Evolutionary conservation across 2,888 invertebrate genomes (phyloP).

Genomic region (Anoncus sp.): DNA sequence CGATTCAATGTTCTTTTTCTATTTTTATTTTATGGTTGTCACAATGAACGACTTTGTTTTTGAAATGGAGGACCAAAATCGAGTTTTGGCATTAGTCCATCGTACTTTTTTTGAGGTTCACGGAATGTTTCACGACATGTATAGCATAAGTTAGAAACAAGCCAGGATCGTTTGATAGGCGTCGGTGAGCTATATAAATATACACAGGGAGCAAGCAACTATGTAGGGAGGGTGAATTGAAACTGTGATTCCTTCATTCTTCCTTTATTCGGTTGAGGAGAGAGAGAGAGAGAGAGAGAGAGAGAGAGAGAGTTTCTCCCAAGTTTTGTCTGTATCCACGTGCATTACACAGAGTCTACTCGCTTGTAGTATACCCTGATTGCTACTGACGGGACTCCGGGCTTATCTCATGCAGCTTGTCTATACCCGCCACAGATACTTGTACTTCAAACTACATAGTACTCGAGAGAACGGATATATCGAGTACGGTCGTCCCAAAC

Average conservation of each 20-base stretch:
- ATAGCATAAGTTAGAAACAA: constrained; percentile 32
- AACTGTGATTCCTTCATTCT: constrained; percentile 50
- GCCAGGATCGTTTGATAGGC: constrained; percentile 44
- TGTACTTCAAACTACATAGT: constrained; percentile 23
- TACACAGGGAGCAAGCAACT: background rate
- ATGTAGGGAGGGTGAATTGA: constrained; percentile 28
- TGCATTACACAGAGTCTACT: constrained; percentile 28
- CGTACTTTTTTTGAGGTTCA: background rate
- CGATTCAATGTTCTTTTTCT: background rate
- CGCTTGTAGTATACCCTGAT: constrained; percentile 43
- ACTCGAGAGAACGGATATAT: constrained; percentile 21
- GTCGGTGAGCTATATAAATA: constrained; percentile 10
- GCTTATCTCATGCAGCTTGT: constrained; percentile 54
- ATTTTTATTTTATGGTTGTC: background rate
- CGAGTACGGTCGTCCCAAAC: constrained; percentile 35
- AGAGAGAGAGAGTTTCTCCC: constrained; percentile 30
- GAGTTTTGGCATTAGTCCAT: constrained; percentile 19
- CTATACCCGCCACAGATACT: constrained; percentile 9
- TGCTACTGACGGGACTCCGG: constrained; percentile 49
- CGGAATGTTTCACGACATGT: constrained; percentile 17
- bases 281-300: constrained; percentile 18
- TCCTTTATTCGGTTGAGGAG: constrained; percentile 17
- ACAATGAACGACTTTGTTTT: constrained; percentile 25
- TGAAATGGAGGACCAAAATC: constrained; percentile 1
- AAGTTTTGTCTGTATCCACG: constrained; percentile 39